Evolutionary conservation across 2,113 vertebrate species (phyloP), one percentile per base, ranked within the genome.

Genomic region (Oryzias celebensis): DNA sequence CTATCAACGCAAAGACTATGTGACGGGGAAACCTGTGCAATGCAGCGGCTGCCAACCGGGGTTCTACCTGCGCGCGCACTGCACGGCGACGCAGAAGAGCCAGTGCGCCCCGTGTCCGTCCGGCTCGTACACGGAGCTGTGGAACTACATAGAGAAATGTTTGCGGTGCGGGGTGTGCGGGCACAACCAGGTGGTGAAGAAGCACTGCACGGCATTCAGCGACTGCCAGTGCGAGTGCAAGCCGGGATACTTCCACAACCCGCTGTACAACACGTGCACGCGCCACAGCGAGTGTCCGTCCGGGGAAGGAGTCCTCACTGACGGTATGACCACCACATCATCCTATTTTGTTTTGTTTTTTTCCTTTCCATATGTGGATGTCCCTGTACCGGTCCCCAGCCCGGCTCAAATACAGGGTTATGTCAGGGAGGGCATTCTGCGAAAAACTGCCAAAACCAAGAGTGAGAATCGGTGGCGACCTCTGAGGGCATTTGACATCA

Each of bases 111-210:
- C 12, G 5, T 92, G 91, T 44, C 76, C 71, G 0, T 0, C 10
- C 0, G 82, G 84, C 2, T 79, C 88, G 3, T 92, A 70, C 78
- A 92, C 91, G 1, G 75, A 75, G 73, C 58, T 78, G 22, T 91
- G 88, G 89, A 92, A 92, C 59, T 72, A 85, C 68, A 75, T 92
- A 8, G 1, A 14, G 0, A 69, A 52, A 8, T 92, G 91, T 8
- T 68, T 90, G 3, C 70, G 84, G 15, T 92, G 91, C 65, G 52
- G 71, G 0, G 20, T 52, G 2, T 92, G 91, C 56, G 61, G 43
- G 0, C 26, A 47, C 7, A 55, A 87, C 20, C 77, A 89, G 78
- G 68, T 73, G 8, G 60, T 61, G 36, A 79, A 53, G 41, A 55
- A 7, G 2, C 12, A 4, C 2, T 92, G 91, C 70, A 26, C 63